Evolutionary conservation across 2,113 vertebrate species (phyloP).

Genomic region (Cheilinus undulatus): DNA sequence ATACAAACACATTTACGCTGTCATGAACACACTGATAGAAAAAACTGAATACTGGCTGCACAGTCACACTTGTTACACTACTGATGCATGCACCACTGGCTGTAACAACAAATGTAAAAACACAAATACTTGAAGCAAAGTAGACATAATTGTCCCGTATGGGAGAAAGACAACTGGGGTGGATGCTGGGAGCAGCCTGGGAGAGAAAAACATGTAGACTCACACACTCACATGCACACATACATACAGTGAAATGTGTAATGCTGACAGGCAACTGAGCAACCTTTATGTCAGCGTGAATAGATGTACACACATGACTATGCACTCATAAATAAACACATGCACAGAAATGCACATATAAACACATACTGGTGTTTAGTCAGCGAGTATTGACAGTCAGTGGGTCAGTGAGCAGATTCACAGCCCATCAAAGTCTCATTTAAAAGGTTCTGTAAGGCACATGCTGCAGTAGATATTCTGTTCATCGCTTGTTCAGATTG

Average conservation of each 20-base stretch:
- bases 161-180: slow-evolving; percentile 19
- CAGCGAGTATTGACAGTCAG: slow-evolving; percentile 25
- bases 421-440: slow-evolving; percentile 35
- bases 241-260: slow-evolving; percentile 31
- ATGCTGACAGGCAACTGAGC: slow-evolving; percentile 6
- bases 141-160: slow-evolving; percentile 36
- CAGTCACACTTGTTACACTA: neutral
- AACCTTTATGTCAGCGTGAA: slow-evolving; percentile 30
- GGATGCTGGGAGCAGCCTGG: slow-evolving; percentile 4
- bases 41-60: neutral
- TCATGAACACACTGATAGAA: neutral
- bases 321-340: slow-evolving; percentile 10
- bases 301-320: slow-evolving; percentile 4
- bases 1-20: neutral
- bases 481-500: neutral
- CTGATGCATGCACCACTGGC: neutral
- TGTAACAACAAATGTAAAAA: neutral
- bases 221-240: slow-evolving; percentile 11
- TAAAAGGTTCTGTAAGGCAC: slow-evolving; percentile 21
- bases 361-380: slow-evolving; percentile 7
- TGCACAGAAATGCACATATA: neutral
- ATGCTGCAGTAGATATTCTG: slow-evolving; percentile 1
- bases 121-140: slow-evolving; percentile 1
- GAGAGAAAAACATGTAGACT: slow-evolving; percentile 12
- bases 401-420: slow-evolving; percentile 11